Evolutionary conservation across 2,797 vertebrate genomes (phyloP).

Genomic region (Sparidentex hasta): DNA sequence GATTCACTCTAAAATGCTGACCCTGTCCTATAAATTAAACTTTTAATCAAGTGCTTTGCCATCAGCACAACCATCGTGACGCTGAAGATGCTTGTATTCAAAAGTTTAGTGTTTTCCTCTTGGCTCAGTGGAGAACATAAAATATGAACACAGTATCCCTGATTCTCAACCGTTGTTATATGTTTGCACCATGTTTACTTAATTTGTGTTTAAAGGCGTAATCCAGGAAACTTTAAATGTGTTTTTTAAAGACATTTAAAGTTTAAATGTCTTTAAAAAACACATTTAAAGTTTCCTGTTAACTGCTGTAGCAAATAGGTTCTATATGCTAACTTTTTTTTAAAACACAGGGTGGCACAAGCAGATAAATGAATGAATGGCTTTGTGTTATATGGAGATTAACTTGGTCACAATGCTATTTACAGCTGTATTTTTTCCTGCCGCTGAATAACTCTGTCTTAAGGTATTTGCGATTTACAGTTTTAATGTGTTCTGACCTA

Average conservation of each 20-base stretch:
- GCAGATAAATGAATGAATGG: background rate
- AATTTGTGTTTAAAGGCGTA: background rate
- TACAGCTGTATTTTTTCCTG: background rate
- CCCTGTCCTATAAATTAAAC: too few relatives aligned
- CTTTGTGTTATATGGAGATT: too few relatives aligned
- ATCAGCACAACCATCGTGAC: background rate
- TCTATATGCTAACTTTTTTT: background rate
- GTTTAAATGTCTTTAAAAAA: background rate
- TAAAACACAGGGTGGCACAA: background rate
- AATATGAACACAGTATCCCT: too few relatives aligned
- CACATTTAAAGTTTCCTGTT: background rate
- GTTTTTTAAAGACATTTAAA: too few relatives aligned
- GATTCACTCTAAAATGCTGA: too few relatives aligned
- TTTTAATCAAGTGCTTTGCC: background rate
- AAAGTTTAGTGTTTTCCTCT: too few relatives aligned
- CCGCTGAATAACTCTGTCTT: background rate
- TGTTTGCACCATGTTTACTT: background rate
- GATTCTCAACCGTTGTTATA: background rate
- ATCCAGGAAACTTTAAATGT: background rate
- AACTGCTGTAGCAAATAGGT: background rate
- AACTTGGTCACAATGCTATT: background rate
- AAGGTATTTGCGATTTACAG: background rate
- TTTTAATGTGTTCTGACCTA: conserved; percentile 13
- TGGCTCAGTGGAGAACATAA: too few relatives aligned
- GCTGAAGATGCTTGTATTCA: background rate